phyloP scores from a whole-genome alignment of 2,888 invertebrate genomes.

The Melipona bicolor region DNA sequence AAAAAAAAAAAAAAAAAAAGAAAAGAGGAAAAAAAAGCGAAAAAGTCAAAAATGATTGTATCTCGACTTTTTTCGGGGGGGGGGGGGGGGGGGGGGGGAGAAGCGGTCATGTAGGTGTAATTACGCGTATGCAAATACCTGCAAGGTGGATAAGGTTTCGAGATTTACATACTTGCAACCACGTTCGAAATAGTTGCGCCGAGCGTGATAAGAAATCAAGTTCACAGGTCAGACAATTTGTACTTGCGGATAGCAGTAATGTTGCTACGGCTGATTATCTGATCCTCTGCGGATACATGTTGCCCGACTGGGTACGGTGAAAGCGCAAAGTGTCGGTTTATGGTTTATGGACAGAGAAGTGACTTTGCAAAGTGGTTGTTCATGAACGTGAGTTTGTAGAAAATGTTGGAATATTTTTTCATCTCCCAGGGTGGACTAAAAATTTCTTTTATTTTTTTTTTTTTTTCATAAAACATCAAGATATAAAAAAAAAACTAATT shows the following conservation, averaged over 20 bases:
- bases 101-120: too few relatives aligned
- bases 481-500: too few relatives aligned
- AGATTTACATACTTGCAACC: constrained; percentile 19
- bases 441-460: too few relatives aligned
- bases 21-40: too few relatives aligned
- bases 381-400: not conserved
- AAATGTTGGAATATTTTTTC: not conserved
- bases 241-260: constrained; percentile 18
- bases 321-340: constrained; percentile 1
- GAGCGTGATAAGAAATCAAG: constrained; percentile 26
- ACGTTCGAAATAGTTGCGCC: constrained; percentile 16
- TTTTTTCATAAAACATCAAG: too few relatives aligned
- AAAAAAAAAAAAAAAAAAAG: accelerated
- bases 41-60: too few relatives aligned
- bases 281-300: constrained; percentile 5
- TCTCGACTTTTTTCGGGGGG: too few relatives aligned
- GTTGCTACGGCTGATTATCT: constrained; percentile 19
- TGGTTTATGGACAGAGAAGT: not conserved
- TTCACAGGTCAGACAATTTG: constrained; percentile 28
- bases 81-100: too few relatives aligned
- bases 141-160: not conserved
- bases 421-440: too few relatives aligned
- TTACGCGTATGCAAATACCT: not conserved
- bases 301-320: not conserved
- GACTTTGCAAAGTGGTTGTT: not conserved